phyloP scores from a whole-genome alignment of 2,113 vertebrate species.

The Hystrix cristata region DNA sequence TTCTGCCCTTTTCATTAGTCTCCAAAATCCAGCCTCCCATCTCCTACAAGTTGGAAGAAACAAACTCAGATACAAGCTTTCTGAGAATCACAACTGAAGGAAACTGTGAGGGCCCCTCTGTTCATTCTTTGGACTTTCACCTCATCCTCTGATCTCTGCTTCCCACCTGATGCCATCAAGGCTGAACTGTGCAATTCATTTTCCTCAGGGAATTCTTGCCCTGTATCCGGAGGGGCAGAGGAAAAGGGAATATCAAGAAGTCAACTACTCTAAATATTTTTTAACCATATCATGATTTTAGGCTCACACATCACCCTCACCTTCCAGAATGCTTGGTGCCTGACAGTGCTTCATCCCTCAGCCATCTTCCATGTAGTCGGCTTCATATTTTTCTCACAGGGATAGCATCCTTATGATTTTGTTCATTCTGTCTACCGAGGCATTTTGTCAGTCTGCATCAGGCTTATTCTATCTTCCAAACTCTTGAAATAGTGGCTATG shows the following conservation, averaged over 20 bases:
- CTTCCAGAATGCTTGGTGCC: not conserved
- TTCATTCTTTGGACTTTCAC: not conserved
- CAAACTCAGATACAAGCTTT: not conserved
- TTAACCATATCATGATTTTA: not conserved
- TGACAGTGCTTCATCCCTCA: not conserved
- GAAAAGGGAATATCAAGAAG: not conserved
- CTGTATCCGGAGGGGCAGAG: not conserved
- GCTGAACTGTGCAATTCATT: not conserved
- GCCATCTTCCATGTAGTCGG: not conserved
- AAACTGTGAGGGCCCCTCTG: accelerated
- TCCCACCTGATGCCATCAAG: not conserved
- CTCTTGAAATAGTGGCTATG: not conserved
- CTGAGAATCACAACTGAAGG: not conserved
- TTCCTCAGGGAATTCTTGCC: not conserved
- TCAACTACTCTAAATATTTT: not conserved
- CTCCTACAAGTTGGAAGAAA: not conserved
- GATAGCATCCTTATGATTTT: not conserved
- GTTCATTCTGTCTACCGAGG: not conserved
- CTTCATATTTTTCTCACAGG: not conserved
- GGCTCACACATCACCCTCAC: not conserved
- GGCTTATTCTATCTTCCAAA: not conserved
- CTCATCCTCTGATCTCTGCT: not conserved
- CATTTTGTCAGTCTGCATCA: not conserved
- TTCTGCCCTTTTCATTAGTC: not conserved
- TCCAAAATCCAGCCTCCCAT: not conserved